A percentile compares a stretch with the other conserved stretches of the same genome.
phyloP scores from a whole-genome alignment of 2,888 invertebrate genomes.

The Epirrita christyi region DNA sequence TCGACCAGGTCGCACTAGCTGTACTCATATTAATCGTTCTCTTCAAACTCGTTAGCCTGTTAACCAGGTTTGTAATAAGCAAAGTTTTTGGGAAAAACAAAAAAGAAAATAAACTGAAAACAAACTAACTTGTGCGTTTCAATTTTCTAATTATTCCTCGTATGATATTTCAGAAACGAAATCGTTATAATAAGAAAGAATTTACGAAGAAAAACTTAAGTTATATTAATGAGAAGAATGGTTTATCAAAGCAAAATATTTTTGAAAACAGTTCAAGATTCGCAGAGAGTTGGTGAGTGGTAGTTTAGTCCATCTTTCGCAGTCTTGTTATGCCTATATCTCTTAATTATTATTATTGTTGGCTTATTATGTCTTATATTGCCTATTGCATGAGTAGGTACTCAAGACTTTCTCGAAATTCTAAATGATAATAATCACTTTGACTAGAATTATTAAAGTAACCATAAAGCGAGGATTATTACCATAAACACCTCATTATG shows the following conservation, averaged over 20 bases:
- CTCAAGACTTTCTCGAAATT: too few species aligned
- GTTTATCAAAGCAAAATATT: neutral
- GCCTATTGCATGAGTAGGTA: too few species aligned
- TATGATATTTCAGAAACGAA: neutral
- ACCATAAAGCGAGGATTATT: too few species aligned
- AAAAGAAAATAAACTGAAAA: slow-evolving; percentile 4
- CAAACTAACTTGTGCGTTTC: slow-evolving; percentile 1
- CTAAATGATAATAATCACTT: too few species aligned
- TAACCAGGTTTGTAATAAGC: neutral
- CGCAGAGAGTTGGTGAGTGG: neutral
- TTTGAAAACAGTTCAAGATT: neutral
- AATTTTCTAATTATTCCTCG: neutral
- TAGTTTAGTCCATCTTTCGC: neutral
- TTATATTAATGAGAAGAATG: too few species aligned
- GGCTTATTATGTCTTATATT: too few species aligned
- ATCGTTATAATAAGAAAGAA: neutral
- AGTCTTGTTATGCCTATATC: too few species aligned
- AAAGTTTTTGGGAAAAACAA: neutral
- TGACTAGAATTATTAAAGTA: too few species aligned
- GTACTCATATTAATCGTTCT: slow-evolving; percentile 32
- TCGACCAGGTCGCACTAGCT: slow-evolving; percentile 52
- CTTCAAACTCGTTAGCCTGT: neutral
- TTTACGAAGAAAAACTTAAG: neutral
- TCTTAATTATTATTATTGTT: too few species aligned
- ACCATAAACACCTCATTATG: slow-evolving; percentile 4